Evolutionary conservation across 2,888 invertebrate species (phyloP).

Genomic region (Ariolimax columbianus): DNA sequence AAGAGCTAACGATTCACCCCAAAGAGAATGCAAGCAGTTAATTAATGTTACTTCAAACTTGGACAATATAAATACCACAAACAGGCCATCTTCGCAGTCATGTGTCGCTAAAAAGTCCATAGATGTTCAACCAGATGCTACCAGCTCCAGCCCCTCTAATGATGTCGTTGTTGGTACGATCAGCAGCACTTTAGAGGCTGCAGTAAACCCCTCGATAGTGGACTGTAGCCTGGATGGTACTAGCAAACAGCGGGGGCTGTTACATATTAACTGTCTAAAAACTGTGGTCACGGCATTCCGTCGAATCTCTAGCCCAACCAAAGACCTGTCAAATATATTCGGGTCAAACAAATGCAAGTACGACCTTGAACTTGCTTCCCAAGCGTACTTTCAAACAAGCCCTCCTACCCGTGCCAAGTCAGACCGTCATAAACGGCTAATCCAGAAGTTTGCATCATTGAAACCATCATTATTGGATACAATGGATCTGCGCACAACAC

Average conservation of each 20-base stretch:
- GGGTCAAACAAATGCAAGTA: conserved; percentile 29
- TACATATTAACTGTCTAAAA: conserved; percentile 9
- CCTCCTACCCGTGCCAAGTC: neutral
- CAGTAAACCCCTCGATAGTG: neutral
- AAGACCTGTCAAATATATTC: conserved; percentile 17
- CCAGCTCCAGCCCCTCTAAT: neutral
- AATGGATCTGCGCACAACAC: neutral
- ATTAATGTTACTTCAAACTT: neutral
- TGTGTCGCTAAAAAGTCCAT: neutral
- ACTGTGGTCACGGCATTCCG: conserved; percentile 18
- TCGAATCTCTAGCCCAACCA: conserved; percentile 24
- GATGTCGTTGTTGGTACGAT: neutral
- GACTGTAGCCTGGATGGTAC: neutral
- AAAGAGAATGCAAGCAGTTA: neutral
- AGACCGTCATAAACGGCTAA: neutral
- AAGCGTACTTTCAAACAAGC: conserved; percentile 2
- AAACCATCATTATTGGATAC: neutral
- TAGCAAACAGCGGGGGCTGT: neutral
- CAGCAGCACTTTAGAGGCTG: neutral
- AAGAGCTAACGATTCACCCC: neutral
- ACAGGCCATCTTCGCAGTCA: neutral
- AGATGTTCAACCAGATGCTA: neutral
- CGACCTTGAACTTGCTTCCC: conserved; percentile 27
- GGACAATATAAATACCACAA: neutral
- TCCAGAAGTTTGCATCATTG: neutral